Evolutionary conservation across 2,888 invertebrate species (phyloP), one percentile per base, ranked within the genome.

Genomic region (Tipula confusa): DNA sequence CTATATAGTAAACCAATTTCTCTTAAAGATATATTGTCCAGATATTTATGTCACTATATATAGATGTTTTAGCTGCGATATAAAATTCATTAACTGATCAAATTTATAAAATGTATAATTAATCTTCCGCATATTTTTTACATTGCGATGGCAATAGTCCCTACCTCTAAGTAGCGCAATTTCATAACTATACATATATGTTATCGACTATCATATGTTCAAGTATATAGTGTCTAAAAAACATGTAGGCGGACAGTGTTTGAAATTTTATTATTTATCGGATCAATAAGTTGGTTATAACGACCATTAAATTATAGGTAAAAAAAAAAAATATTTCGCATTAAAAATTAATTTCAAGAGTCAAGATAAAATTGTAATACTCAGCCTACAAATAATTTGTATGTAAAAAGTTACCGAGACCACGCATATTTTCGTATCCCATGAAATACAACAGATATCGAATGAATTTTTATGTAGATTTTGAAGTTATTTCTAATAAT

Each of bases 331-430:
- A 24, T 64, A 24, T 64, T 64, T 64, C 24, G 64, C 64, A 64
- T 64, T 64, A 6, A 24, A 64, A 64, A 64, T 24, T 64, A 64
- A 13, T 64, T 64, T 48, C 48, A 18, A 48, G 48, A 48, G 48
- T 48, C 64, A 64, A 64, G 64, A 64, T 64, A 64, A 64, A 64
- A 64, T 24, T 64, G 64, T 64, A 64, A 64, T 64, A 24, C 24
- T 64, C 64, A 64, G 64, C 64, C 64, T 64, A 64, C 64, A 64
- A 64, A 64, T 9, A 64, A 24, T 24, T 64, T 18, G 24, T 64
- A 2, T 64, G 24, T 24, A 9, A 24, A 64, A 24, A 24, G 24
- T 24, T 64, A 24, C 64, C 64, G 9, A 64, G 43, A 64, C 64
- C 64, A 64, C 64, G 64, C 64, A 64, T 64, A 24, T 64, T 64